phyloP scores from a whole-genome alignment of 2,113 vertebrate species.

The Microcebus lehilahytsara region DNA sequence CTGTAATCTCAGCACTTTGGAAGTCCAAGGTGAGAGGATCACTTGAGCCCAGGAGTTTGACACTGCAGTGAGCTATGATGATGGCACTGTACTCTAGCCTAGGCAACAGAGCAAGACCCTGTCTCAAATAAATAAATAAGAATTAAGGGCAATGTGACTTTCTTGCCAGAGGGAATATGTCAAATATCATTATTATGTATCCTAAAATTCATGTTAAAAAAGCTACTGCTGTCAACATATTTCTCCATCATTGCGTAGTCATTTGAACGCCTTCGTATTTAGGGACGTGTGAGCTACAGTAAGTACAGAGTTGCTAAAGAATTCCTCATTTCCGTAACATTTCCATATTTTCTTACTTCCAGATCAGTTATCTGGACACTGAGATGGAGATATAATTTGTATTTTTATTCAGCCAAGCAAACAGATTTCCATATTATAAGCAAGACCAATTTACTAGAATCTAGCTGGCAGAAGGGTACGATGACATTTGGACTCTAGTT shows the following conservation, averaged over 20 bases:
- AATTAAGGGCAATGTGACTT: neutral
- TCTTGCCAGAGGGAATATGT: neutral
- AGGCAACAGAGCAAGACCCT: too few species aligned
- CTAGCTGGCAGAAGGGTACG: neutral
- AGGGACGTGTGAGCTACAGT: neutral
- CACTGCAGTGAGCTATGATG: too few species aligned
- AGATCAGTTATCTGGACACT: neutral
- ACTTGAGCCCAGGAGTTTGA: too few species aligned
- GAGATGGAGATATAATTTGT: neutral
- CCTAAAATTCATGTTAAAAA: neutral
- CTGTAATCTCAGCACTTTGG: too few species aligned
- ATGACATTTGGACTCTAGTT: neutral
- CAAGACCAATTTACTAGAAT: neutral
- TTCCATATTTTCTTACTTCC: neutral
- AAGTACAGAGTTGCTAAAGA: neutral
- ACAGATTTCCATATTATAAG: neutral
- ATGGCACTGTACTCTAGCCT: too few species aligned
- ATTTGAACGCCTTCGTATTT: neutral
- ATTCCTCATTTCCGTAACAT: neutral
- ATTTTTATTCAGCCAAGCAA: slow-evolving; percentile 10
- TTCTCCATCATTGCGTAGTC: neutral
- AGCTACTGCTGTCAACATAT: neutral
- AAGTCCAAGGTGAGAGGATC: too few species aligned
- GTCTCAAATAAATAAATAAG: neutral
- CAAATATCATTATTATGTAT: neutral